Conservation (phyloP, 2,113 vertebrate genomes). For the Saimiri boliviensis region DNA sequence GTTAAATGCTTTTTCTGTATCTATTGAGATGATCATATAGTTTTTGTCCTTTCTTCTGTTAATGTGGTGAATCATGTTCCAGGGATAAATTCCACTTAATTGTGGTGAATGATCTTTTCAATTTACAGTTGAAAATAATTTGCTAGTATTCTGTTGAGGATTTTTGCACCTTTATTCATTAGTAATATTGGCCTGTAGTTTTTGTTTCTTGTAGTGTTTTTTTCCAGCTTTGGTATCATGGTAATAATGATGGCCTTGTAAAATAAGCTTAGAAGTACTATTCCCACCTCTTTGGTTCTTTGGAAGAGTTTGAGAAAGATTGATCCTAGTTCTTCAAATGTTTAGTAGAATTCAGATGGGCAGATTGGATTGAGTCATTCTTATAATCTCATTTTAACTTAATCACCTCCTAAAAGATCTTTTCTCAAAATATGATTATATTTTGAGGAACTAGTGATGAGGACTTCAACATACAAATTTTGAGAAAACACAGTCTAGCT, state of each 20-base stretch:
- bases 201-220: background rate
- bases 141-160: background rate
- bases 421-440: background rate
- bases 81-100: background rate
- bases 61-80: background rate
- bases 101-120: background rate
- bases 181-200: background rate
- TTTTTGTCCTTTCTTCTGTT: background rate
- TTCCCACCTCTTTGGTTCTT: background rate
- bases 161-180: background rate
- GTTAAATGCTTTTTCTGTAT: background rate
- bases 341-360: background rate
- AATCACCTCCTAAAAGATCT: background rate
- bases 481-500: background rate
- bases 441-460: background rate
- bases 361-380: background rate
- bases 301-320: background rate
- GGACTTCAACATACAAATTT: background rate
- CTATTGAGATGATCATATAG: background rate
- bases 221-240: background rate
- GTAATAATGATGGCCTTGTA: background rate
- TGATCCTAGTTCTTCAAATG: background rate
- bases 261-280: background rate
- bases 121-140: background rate
- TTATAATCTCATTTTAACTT: background rate